Evolutionary conservation across 2,888 invertebrate genomes (phyloP), one percentile per base, ranked within the genome.

Genomic region (Clitarchus hookeri): DNA sequence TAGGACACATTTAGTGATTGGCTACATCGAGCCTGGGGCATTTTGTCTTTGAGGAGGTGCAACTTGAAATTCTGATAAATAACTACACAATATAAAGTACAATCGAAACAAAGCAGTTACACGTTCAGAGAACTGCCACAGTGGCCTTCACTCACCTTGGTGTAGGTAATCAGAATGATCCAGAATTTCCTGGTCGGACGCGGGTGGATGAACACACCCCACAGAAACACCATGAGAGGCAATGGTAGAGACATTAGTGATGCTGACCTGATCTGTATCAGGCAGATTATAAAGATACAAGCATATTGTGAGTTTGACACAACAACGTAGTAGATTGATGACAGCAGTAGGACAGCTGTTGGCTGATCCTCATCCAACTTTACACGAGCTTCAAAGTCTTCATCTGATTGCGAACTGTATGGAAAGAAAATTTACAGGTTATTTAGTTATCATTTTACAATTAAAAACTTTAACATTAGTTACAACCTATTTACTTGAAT

Each of bases 211-310:
- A 65, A 65, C 65, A 65, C 65, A n/a, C 2, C 65, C 65, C 65
- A 65, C n/a, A 65, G 0, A n/a, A 65, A 65, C n/a, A 65, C 65
- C 65, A 65, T 65, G 19, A 65, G 65, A 23, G 65, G 65, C 65
- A 65, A n/a, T n/a, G 65, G 65, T 1, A 65, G 65, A 19, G 65
- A 65, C 19, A 65, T 65, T 8, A 65, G 65, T n/a, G 65, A 65
- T 65, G 65, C 65, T n/a, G 65, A 65, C n/a, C 65, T 65, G 65
- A 65, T 65, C 23, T 65, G 65, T n/a, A 65, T n/a, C 65, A 65
- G n/a, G 65, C 65, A 65, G 19, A 65, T 65, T 19, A 65, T 65
- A 2, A 23, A 6, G 23, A 65, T 4, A 19, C 65, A 65, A 0
- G 65, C 65, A n/a, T n/a, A n/a, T 23, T 65, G 65, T n/a, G 65